Conservation (phyloP, 2,113 vertebrate species). For the Aramus guarauna region DNA sequence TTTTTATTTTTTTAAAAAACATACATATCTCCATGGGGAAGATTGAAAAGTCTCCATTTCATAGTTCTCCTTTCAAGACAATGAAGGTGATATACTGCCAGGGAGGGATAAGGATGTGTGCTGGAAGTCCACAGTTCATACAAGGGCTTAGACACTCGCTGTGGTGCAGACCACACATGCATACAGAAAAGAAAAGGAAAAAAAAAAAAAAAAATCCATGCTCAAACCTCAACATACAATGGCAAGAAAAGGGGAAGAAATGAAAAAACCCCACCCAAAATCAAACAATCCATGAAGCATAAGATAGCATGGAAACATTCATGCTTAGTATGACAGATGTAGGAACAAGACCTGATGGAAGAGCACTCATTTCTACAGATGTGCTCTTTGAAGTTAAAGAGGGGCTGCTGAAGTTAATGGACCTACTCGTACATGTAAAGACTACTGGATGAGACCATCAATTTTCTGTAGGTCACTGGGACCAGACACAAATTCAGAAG, state of each 20-base stretch:
- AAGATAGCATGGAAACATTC: not conserved
- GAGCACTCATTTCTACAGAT: not conserved
- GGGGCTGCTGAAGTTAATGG: constrained; percentile 29
- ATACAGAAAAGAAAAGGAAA: rapidly evolving
- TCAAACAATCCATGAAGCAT: not conserved
- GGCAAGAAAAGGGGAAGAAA: not conserved
- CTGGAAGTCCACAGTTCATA: not conserved
- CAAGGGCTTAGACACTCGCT: not conserved
- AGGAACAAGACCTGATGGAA: not conserved
- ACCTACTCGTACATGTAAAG: not conserved
- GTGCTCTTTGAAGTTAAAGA: not conserved
- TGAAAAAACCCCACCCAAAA: not conserved
- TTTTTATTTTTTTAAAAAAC: not conserved
- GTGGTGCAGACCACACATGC: not conserved
- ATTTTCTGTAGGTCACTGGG: constrained; percentile 34
- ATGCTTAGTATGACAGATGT: not conserved
- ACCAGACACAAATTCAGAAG: constrained; percentile 45
- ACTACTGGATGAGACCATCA: constrained; percentile 31
- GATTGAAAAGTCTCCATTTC: not conserved
- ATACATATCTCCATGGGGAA: not conserved
- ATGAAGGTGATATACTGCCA: not conserved
- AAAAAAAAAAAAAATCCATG: not conserved
- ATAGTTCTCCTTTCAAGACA: not conserved
- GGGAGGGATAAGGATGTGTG: not conserved
- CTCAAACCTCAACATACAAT: not conserved